Conservation (phyloP, 2,797 vertebrate species). For the Lithobates sylvaticus region DNA sequence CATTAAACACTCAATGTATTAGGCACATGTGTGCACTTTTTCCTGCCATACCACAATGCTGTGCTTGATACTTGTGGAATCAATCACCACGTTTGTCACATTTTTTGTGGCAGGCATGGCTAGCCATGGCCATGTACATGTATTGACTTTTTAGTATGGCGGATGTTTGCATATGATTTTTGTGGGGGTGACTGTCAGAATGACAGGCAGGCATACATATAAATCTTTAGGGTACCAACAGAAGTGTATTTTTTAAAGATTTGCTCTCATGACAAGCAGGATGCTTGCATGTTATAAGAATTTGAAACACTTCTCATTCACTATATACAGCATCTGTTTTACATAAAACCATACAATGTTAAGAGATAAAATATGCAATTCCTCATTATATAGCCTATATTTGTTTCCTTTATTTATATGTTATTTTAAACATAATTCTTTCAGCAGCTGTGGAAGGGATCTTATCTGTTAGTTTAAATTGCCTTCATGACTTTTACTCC, state of each 20-base stretch:
- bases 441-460: constrained; percentile 17
- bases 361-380: constrained; percentile 36
- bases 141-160: neutral
- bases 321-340: constrained; percentile 26
- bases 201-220: neutral
- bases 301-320: neutral
- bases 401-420: constrained; percentile 27
- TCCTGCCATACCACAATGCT: too few species aligned
- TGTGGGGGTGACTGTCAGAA: neutral
- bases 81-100: too few species aligned
- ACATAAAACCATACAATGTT: constrained; percentile 7
- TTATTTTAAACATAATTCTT: neutral
- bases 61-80: too few species aligned
- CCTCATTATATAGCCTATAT: neutral
- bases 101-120: neutral
- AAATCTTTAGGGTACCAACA: neutral
- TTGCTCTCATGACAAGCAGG: neutral
- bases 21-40: too few species aligned
- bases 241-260: too few species aligned
- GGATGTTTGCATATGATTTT: neutral
- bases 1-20: too few species aligned
- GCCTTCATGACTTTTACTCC: neutral
- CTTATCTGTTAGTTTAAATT: neutral
- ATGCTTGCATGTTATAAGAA: neutral
- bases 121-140: too few species aligned